Evolutionary conservation across 2,888 invertebrate genomes (phyloP).

Genomic region (Caprella mutica): DNA sequence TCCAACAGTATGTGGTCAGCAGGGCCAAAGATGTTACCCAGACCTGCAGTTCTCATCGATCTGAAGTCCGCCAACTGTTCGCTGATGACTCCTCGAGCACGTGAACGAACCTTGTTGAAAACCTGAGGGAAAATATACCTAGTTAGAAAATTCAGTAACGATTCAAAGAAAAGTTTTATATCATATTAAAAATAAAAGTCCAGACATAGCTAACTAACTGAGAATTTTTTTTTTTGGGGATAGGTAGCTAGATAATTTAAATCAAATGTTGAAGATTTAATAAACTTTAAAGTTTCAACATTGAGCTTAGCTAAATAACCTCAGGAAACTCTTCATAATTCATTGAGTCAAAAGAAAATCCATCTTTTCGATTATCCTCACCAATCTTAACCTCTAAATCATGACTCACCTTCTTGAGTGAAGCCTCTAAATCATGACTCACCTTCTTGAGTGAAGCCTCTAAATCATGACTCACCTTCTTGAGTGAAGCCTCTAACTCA

Average conservation of each 20-base stretch:
- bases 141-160: not conserved
- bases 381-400: too few species aligned
- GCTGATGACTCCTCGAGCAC: constrained; percentile 68
- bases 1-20: constrained; percentile 65
- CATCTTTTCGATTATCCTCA: too few species aligned
- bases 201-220: too few species aligned
- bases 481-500: too few species aligned
- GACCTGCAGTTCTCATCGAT: constrained; percentile 75
- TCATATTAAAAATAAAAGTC: not conserved
- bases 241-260: not conserved
- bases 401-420: too few species aligned
- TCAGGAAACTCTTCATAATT: too few species aligned
- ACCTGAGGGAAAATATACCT: constrained; percentile 41
- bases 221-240: too few species aligned
- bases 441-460: too few species aligned
- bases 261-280: not conserved
- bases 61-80: constrained; percentile 73
- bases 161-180: not conserved
- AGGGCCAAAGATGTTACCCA: constrained; percentile 81
- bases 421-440: too few species aligned
- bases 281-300: not conserved
- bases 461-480: too few species aligned
- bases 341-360: too few species aligned
- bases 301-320: too few species aligned
- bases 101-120: constrained; percentile 75